Percentiles rank a stretch among this genome's conserved stretches.
Evolutionary conservation across 1,140 invertebrate species (phyloP).

Genomic region (Drosophila dunni): DNA sequence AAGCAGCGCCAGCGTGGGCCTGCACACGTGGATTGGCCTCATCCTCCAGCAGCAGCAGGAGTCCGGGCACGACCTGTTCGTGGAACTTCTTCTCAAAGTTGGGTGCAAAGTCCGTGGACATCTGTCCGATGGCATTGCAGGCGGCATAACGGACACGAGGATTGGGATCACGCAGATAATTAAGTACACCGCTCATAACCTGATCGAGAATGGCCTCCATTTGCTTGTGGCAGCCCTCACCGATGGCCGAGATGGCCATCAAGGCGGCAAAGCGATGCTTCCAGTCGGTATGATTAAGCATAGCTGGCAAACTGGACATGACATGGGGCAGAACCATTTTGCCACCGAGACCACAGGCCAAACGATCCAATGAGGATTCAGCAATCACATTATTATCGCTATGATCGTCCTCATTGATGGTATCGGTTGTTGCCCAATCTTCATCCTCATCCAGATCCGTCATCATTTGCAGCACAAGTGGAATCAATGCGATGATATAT

Average conservation of each 20-base stretch:
- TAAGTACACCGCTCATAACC: slow-evolving; percentile 95
- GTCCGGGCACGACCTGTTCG: slow-evolving; percentile 94
- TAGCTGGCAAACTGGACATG: slow-evolving; percentile 92
- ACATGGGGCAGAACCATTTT: slow-evolving; percentile 97
- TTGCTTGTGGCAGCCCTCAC: slow-evolving; percentile 98
- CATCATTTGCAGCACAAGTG: slow-evolving; percentile 97
- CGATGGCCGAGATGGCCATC: slow-evolving; percentile 99
- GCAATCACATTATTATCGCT: slow-evolving; percentile 96
- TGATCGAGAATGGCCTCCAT: slow-evolving; percentile 97
- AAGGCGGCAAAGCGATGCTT: slow-evolving; percentile 96
- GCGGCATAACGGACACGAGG: slow-evolving; percentile 91
- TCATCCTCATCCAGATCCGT: slow-evolving; percentile 92
- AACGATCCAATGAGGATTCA: slow-evolving; percentile 97
- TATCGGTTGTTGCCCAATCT: slow-evolving; percentile 92
- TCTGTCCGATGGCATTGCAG: slow-evolving; percentile 99
- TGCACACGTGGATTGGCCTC: slow-evolving; percentile 97
- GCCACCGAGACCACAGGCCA: slow-evolving; percentile 97
- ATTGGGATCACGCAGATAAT: slow-evolving; percentile 92
- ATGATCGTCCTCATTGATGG: slow-evolving; percentile 93
- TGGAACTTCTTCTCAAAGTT: slow-evolving; percentile 99
- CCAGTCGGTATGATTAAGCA: slow-evolving; percentile 94
- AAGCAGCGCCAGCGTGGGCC: slow-evolving; percentile 95
- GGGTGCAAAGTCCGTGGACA: slow-evolving; percentile 99
- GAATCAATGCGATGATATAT: slow-evolving; percentile 92
- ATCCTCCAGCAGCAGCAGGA: slow-evolving; percentile 96